phyloP scores from a whole-genome alignment of 2,113 vertebrate genomes.

The Pygoscelis antarcticus region DNA sequence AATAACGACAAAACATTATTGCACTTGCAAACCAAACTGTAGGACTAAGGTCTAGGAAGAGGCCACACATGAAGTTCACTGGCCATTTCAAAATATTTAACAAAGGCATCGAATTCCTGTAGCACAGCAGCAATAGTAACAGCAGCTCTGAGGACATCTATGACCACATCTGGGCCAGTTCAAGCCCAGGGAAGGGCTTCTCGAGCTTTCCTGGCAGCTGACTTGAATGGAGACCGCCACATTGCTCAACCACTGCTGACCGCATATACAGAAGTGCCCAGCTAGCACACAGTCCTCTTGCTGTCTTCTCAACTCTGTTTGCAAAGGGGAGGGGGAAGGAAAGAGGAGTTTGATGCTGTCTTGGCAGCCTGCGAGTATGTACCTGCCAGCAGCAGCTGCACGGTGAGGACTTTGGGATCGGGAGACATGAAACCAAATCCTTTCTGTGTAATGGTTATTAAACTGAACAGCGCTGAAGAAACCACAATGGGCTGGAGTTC shows the following conservation, averaged over 20 bases:
- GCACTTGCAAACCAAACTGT: not conserved
- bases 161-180: not conserved
- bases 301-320: not conserved
- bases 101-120: not conserved
- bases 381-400: slow-evolving; percentile 34
- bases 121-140: not conserved
- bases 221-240: not conserved
- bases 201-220: not conserved
- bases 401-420: not conserved
- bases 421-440: slow-evolving; percentile 14
- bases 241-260: not conserved
- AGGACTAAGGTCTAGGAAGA: not conserved
- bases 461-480: not conserved
- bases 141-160: not conserved
- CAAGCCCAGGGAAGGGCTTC: not conserved
- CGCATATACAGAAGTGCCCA: not conserved
- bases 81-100: not conserved
- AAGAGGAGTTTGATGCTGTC: not conserved
- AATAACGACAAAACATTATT: not conserved
- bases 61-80: not conserved
- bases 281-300: not conserved
- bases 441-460: not conserved
- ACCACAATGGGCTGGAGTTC: not conserved
- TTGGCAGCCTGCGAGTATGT: not conserved
- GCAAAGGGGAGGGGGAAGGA: not conserved